Percentiles rank a stretch among this genome's conserved stretches.
phyloP scores from a whole-genome alignment of 2,113 vertebrate species.

The Xenotilapia leptura region DNA sequence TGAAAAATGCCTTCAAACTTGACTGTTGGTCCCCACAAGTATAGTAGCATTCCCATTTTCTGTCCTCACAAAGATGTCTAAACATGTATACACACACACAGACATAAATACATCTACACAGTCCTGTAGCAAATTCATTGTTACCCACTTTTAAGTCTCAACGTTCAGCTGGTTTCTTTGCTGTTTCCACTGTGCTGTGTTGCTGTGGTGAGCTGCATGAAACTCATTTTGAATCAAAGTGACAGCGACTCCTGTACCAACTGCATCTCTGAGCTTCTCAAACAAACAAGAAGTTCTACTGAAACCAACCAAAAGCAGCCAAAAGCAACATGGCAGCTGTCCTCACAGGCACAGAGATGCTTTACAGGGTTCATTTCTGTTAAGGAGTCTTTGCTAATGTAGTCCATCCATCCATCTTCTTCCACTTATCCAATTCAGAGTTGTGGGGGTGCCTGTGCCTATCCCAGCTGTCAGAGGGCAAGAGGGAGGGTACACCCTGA shows the following conservation, averaged over 20 bases:
- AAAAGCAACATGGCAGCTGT: background rate
- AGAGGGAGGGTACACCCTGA: background rate
- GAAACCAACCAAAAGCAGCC: background rate
- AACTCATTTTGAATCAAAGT: background rate
- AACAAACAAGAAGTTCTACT: background rate
- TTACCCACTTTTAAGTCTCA: background rate
- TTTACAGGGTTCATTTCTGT: background rate
- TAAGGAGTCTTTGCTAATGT: background rate
- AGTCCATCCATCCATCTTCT: background rate
- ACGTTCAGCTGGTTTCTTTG: background rate
- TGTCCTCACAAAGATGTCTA: background rate
- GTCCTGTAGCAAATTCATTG: accelerated
- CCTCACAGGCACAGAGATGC: background rate
- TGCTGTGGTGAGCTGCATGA: background rate
- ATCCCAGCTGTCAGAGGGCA: background rate
- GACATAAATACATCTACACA: background rate
- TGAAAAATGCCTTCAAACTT: background rate
- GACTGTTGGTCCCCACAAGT: background rate
- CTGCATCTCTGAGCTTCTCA: background rate
- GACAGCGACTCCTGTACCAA: background rate
- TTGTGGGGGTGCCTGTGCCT: background rate
- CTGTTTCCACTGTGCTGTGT: background rate
- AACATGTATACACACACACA: background rate
- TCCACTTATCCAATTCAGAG: background rate
- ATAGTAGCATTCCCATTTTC: background rate